A percentile compares a stretch with the other conserved stretches of the same genome.
Evolutionary conservation across 2,113 vertebrate species (phyloP).

Genomic region (Speoplatyrhinus poulsoni): DNA sequence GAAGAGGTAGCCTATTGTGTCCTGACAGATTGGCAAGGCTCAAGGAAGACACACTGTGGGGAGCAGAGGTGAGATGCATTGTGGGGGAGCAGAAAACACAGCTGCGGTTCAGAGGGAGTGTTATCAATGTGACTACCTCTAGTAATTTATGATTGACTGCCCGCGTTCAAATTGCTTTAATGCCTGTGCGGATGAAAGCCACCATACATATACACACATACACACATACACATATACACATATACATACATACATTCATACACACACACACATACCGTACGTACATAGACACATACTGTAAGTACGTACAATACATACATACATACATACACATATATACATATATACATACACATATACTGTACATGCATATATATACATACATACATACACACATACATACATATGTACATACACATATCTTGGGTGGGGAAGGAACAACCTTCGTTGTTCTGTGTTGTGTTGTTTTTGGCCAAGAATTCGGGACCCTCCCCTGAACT

Average conservation of each 20-base stretch:
- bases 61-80: constrained; percentile 69
- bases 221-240: too few relatives aligned
- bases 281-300: too few relatives aligned
- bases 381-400: neutral
- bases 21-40: constrained; percentile 84
- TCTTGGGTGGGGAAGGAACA: constrained; percentile 12
- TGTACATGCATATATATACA: neutral
- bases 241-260: neutral
- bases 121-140: constrained; percentile 41
- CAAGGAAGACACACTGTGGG: constrained; percentile 59
- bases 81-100: constrained; percentile 67
- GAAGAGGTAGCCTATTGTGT: constrained; percentile 78
- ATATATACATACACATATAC: neutral
- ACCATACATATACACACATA: neutral
- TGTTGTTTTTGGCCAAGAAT: constrained; percentile 63
- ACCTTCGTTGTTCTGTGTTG: constrained; percentile 30
- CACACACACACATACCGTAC: neutral
- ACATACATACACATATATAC: too few relatives aligned
- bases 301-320: too few relatives aligned
- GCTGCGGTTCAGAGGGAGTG: constrained; percentile 62
- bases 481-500: constrained; percentile 47
- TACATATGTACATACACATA: neutral
- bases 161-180: constrained; percentile 13
- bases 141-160: constrained; percentile 39
- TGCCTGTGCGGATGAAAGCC: constrained; percentile 4